Evolutionary conservation across 2,888 invertebrate species (phyloP).

Genomic region (Linyphia triangularis): DNA sequence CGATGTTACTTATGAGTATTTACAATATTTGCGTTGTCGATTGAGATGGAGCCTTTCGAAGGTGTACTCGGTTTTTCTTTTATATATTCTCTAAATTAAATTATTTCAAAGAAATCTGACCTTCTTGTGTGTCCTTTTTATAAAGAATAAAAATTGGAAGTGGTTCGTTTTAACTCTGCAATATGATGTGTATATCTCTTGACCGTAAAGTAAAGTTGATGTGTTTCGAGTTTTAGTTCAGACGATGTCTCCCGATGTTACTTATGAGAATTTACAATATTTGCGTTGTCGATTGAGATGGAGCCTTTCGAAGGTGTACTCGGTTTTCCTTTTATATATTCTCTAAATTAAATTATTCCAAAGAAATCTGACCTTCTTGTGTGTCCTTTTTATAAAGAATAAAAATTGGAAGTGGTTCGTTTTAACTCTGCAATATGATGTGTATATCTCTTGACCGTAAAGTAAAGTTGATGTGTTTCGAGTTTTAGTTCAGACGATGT

Average conservation of each 20-base stretch:
- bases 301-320: too few relatives aligned
- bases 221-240: background rate
- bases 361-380: background rate
- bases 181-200: background rate
- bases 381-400: background rate
- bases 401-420: too few relatives aligned
- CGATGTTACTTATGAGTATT: too few relatives aligned
- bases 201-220: too few relatives aligned
- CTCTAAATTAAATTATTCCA: background rate
- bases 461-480: too few relatives aligned
- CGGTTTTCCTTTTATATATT: too few relatives aligned
- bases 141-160: background rate
- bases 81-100: background rate
- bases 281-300: too few relatives aligned
- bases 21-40: too few relatives aligned
- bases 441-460: background rate
- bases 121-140: background rate
- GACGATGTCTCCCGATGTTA: constrained; percentile 26
- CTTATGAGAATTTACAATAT: too few relatives aligned
- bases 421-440: background rate
- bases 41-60: too few relatives aligned
- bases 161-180: background rate
- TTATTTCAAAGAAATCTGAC: background rate
- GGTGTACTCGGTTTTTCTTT: too few relatives aligned
- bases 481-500: constrained; percentile 25